These are phyloP conservation scores for Picus viridis DNA, from an alignment of 2,797 vertebrate species.

Conservation along the genomic window DNA sequence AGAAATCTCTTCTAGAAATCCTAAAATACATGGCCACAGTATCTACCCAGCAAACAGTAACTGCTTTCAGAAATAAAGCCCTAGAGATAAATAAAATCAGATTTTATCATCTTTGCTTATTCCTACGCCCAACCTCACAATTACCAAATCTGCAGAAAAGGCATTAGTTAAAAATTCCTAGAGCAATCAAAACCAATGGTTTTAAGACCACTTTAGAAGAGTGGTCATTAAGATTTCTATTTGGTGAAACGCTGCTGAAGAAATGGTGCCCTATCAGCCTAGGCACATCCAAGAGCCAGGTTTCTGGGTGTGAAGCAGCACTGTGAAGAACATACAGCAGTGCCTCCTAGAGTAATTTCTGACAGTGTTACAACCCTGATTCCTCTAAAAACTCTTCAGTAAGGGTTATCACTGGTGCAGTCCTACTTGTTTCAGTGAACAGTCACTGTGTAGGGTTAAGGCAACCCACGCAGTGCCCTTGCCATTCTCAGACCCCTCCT, in stretches of 20 bases:
- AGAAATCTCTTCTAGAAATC: neutral
- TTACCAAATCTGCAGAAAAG: neutral
- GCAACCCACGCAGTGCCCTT: neutral
- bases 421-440: neutral
- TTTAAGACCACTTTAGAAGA: neutral
- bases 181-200: neutral
- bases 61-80: neutral
- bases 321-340: neutral
- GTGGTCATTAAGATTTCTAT: neutral
- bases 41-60: neutral
- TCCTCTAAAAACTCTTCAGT: neutral
- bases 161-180: neutral
- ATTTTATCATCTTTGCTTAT: neutral
- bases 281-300: neutral
- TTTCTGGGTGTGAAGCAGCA: neutral
- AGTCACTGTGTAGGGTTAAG: rapidly evolving
- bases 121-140: neutral
- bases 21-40: neutral
- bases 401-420: neutral
- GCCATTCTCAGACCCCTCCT: neutral
- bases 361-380: neutral
- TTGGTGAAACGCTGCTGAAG: neutral
- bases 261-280: rapidly evolving
- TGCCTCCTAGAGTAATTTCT: neutral
- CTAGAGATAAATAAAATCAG: neutral